Base-by-base conservation (phyloP, 2,888 invertebrate genomes). In the Andrena bucephala region DNA sequence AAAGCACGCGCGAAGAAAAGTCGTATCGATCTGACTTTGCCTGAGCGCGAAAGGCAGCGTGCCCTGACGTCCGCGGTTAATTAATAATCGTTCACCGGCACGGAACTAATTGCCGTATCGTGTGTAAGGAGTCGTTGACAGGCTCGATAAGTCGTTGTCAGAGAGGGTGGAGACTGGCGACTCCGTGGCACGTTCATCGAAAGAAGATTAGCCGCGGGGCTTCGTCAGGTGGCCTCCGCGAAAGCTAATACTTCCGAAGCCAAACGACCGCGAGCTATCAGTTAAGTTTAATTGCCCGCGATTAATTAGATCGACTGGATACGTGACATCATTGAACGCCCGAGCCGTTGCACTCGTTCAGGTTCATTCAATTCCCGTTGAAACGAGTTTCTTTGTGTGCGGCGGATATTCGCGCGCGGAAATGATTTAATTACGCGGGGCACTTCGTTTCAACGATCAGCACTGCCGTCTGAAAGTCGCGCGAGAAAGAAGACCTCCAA, bases 201-300 rank as follows among this genome's bases (percentile, higher is more conserved):
- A 81, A 72, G 75, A 80, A 70, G 80, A 85, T 77, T 75, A 74
- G 54, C 72, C 27, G 29, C 54, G 60, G 62, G 83, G 87, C 81
- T 87, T 87, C 86, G 42, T 60, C 29, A 13, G 57, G 13, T 31
- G 63, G 27, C 33, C 59, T 31, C 42, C 1, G 48, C 54, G 75
- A 81, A 76, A 79, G 81, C 77, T 81, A 83, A 83, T 81, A 78
- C 79, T 84, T 75, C 68, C 66, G 86, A 89, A 89, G 89, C 87
- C 87, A 62, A 65, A 86, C 81, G 80, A 83, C 66, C 73, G 77
- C 81, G 54, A 31, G 71, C 67, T 78, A 84, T 89, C 85, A 81
- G 81, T 87, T 85, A 77, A 76, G 73, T 76, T 77, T 85, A 88
- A 90, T 88, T 87, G 86, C 36, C 63, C 36, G 74, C 70, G 81